Base-by-base conservation (phyloP, 1,140 invertebrate genomes). In the Trichomalopsis sarcophagae region DNA sequence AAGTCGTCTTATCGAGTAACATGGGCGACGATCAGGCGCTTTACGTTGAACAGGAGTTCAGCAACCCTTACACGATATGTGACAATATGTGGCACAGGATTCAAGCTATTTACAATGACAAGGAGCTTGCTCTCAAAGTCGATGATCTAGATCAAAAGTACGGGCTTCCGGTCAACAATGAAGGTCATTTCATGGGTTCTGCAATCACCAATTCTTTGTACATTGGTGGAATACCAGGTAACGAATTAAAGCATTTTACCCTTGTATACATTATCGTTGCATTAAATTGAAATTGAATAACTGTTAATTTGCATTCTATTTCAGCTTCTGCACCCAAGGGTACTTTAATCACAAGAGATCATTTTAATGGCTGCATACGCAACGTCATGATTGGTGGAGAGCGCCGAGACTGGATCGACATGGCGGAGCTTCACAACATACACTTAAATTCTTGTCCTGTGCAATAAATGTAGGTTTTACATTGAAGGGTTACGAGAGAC, bases 331-430 rank as follows among this genome's bases (percentile, higher is more conserved):
- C 95, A 84, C 94, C 94, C 2, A 80, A 95, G 92, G 96, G 94
- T 87, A 97, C 95, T 36, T 92, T 96, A 78, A 94, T 94, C 89
- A 95, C 93, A 69, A 94, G 94, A 87, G 97, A 97, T 86, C 97
- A 97, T 89, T 98, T 99, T 92, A 97, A 97, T 90, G 98, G 98
- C 11, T 99, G 98, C 94, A 97, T 99, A 88, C 94, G 96, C 69
- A 98, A 98, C 89, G 94, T 98, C 11, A 95, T 95, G 81, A 96
- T 98, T 81, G 94, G 95, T 84, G 93, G 91, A 74, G 94, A 94
- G 87, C 94, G 94, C 84, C 94, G 94, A 78, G 96, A 98, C 91
- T 98, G 97, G 97, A 96, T 96, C 21, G 95, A 96, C 86, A 97
- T 97, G 97, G 95, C 96, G 80, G 94, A 95, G 74, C 92, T 97